These are phyloP conservation scores for Porites lutea DNA, from an alignment of 64 coral and sea anemone species.

Conservation along the genomic window DNA sequence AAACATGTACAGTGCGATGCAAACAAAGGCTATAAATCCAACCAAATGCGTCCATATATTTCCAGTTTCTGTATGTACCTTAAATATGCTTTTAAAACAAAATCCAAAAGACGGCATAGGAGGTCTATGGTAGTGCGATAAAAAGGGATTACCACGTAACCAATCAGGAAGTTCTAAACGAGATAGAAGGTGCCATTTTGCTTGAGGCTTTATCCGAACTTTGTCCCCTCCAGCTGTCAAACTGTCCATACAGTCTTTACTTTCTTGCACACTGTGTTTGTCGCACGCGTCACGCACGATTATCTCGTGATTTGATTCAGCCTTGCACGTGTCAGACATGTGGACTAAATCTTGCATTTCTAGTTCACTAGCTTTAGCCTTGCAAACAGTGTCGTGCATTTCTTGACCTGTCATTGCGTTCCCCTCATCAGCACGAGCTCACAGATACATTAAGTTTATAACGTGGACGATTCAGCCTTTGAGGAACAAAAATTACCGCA, in stretches of 20 bases:
- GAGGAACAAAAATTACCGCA: too few relatives aligned
- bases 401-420: neutral
- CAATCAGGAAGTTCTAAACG: slow-evolving; percentile 83
- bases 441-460: too few relatives aligned
- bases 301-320: slow-evolving; percentile 52
- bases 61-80: slow-evolving; percentile 85
- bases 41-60: slow-evolving; percentile 94
- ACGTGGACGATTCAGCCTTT: too few relatives aligned
- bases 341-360: neutral
- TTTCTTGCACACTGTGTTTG: neutral
- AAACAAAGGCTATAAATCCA: slow-evolving; percentile 82
- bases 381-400: neutral
- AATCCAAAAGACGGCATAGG: slow-evolving; percentile 82
- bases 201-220: slow-evolving; percentile 33
- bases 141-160: slow-evolving; percentile 84
- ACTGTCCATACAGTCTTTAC: neutral
- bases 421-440: neutral
- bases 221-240: slow-evolving; percentile 6
- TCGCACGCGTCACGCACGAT: slow-evolving; percentile 69
- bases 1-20: slow-evolving; percentile 75
- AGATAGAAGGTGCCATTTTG: slow-evolving; percentile 47
- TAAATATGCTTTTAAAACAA: slow-evolving; percentile 88
- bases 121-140: slow-evolving; percentile 73
- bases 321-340: neutral
- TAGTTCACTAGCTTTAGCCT: neutral